These are phyloP conservation scores for Mechanitis messenoides DNA, from an alignment of 2,888 invertebrate genomes.

Conservation along the genomic window DNA sequence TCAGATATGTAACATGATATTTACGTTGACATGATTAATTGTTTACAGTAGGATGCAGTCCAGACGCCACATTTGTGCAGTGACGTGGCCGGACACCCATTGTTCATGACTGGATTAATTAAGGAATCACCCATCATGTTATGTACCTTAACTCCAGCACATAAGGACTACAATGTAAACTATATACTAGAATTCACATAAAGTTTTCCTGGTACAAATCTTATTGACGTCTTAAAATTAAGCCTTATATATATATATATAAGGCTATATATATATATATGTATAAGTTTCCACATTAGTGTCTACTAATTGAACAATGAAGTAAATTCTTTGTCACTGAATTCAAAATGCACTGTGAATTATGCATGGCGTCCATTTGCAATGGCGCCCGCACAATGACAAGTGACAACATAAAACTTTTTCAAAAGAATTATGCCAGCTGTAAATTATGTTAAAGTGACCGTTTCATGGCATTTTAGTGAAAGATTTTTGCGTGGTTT, in stretches of 20 bases:
- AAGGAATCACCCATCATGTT: conserved; percentile 23
- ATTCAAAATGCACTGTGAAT: conserved; percentile 40
- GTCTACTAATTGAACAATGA: conserved; percentile 34
- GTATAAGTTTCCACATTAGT: conserved; percentile 12
- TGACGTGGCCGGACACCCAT: conserved; percentile 62
- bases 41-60: conserved; percentile 53
- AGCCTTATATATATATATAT: no score
- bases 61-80: conserved; percentile 53
- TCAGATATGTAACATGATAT: conserved; percentile 29
- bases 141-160: conserved; percentile 8
- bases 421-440: conserved; percentile 46
- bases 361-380: conserved; percentile 43
- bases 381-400: conserved; percentile 41
- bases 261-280: no score
- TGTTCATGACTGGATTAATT: conserved; percentile 40
- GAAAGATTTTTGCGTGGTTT: conserved; percentile 45
- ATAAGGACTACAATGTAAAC: conserved; percentile 14
- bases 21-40: conserved; percentile 42
- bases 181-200: neutral
- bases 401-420: conserved; percentile 49
- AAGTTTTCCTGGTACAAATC: conserved; percentile 19
- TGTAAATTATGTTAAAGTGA: conserved; percentile 59
- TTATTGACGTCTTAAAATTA: conserved; percentile 17
- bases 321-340: conserved; percentile 35
- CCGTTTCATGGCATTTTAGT: conserved; percentile 44